A percentile compares a stretch with the other conserved stretches of the same genome.
phyloP scores from a whole-genome alignment of 2,113 vertebrate species.

The Himantopus leucocephalus region DNA sequence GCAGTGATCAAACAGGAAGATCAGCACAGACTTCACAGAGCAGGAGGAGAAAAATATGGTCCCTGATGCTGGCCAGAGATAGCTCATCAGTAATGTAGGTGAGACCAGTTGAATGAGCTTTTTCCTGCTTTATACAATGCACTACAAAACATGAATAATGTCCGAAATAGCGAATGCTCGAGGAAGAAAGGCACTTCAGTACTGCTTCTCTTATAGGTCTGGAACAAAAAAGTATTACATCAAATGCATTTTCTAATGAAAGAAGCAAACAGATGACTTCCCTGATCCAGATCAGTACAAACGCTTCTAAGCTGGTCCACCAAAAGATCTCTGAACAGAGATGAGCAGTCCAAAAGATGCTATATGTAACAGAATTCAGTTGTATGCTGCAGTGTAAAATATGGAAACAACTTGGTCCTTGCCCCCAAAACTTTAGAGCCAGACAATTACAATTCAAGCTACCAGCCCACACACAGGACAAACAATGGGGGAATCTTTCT shows the following conservation, averaged over 20 bases:
- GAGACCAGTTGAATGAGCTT: background rate
- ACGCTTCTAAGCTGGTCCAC: background rate
- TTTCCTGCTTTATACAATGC: background rate
- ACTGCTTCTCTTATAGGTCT: background rate
- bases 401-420: background rate
- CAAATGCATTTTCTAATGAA: background rate
- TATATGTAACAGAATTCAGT: rapidly evolving
- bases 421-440: background rate
- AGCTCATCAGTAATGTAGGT: background rate
- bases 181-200: background rate
- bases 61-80: background rate
- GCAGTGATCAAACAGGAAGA: background rate
- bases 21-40: background rate
- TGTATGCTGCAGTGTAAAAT: background rate
- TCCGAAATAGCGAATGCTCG: background rate
- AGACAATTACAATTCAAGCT: background rate
- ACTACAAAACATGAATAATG: background rate
- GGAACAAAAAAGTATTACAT: background rate
- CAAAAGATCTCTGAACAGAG: background rate
- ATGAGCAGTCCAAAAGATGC: background rate
- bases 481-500: background rate
- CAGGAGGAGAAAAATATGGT: background rate
- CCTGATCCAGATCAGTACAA: too few relatives aligned
- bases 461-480: background rate
- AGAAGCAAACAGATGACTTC: background rate